A percentile compares a stretch with the other conserved stretches of the same genome.
Evolutionary conservation across 2,113 vertebrate genomes (phyloP).

Genomic region (Stercorarius parasiticus): DNA sequence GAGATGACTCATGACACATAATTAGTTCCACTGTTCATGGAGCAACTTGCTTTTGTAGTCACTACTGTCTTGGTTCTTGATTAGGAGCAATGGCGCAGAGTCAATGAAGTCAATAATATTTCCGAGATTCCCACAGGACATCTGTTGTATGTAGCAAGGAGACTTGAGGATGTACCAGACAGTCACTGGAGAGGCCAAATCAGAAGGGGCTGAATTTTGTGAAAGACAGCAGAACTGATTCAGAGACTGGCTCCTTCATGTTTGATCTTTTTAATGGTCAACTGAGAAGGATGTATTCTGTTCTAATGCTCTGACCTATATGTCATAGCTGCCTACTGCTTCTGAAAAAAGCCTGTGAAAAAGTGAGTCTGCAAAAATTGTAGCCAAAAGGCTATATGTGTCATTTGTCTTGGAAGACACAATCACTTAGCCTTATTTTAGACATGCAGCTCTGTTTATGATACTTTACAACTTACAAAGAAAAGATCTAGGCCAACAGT

Average conservation of each 20-base stretch:
- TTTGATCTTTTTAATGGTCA: background rate
- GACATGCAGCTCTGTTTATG: background rate
- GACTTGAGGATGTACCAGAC: background rate
- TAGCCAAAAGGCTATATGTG: background rate
- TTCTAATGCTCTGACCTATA: background rate
- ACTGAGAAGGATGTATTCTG: background rate
- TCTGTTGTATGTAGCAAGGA: background rate
- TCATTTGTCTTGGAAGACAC: background rate
- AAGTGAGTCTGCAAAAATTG: background rate
- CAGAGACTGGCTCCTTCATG: background rate
- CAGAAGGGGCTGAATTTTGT: background rate
- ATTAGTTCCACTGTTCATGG: background rate
- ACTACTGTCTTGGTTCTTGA: background rate
- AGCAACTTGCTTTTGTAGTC: background rate
- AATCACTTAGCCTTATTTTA: background rate
- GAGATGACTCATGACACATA: background rate
- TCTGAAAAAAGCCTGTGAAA: background rate
- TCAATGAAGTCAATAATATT: background rate
- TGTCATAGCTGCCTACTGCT: background rate
- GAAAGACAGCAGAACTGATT: background rate
- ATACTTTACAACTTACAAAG: background rate
- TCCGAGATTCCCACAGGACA: background rate
- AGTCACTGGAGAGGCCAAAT: background rate
- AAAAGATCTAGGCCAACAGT: background rate
- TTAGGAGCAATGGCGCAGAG: background rate